These are phyloP conservation scores for Philotrypesis tridentata DNA, from an alignment of 1,140 invertebrate genomes.

Conservation along the genomic window DNA sequence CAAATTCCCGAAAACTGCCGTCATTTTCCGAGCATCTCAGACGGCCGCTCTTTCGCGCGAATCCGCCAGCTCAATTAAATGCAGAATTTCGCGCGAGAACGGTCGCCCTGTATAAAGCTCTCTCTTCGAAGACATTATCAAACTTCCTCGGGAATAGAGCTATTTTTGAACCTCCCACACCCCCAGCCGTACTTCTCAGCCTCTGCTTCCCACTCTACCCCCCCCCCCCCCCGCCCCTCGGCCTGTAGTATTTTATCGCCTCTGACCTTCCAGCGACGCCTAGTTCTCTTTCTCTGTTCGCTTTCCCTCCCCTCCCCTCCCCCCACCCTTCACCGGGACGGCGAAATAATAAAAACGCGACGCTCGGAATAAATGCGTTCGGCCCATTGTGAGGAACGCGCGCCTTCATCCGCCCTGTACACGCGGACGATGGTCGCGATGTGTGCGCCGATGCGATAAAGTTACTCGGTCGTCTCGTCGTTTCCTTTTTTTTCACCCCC, in stretches of 20 bases:
- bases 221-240: background rate
- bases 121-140: slow-evolving; percentile 5
- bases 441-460: slow-evolving; percentile 54
- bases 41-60: background rate
- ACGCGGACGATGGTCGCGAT: slow-evolving; percentile 45
- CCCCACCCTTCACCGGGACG: slow-evolving; percentile 1
- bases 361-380: slow-evolving; percentile 57
- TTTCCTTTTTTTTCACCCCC: background rate
- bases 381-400: slow-evolving; percentile 51
- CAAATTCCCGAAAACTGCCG: background rate
- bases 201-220: too few species aligned
- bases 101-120: background rate
- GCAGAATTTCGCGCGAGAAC: background rate
- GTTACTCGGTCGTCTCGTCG: slow-evolving; percentile 4
- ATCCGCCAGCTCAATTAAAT: slow-evolving; percentile 3
- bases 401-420: too few species aligned
- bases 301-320: too few species aligned
- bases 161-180: background rate
- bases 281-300: slow-evolving; percentile 11
- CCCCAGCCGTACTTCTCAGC: background rate
- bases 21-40: background rate
- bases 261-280: background rate
- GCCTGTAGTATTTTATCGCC: background rate
- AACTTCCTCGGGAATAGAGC: slow-evolving; percentile 8
- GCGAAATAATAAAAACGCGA: slow-evolving; percentile 57